phyloP scores from a whole-genome alignment of 2,888 invertebrate genomes.

The Nomada fucata region DNA sequence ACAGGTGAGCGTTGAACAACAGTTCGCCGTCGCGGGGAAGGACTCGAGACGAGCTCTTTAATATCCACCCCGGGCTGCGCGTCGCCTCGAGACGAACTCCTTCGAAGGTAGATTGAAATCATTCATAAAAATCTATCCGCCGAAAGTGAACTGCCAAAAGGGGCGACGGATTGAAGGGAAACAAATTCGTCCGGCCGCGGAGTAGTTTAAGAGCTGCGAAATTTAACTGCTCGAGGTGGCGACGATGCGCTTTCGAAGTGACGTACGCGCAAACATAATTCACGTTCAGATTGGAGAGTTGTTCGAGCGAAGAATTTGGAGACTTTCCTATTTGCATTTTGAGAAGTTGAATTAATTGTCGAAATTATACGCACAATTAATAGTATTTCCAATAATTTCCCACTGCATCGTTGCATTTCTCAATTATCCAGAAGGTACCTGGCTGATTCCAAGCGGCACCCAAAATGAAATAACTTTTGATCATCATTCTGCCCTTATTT shows the following conservation, averaged over 20 bases:
- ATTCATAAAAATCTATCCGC: slow-evolving; percentile 37
- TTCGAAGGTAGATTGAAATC: slow-evolving; percentile 32
- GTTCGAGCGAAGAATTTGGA: no score
- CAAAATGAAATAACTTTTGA: background rate
- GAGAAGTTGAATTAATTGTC: background rate
- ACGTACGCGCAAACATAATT: background rate
- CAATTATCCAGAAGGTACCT: no score
- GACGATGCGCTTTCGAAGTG: background rate
- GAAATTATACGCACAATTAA: background rate
- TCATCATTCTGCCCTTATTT: background rate
- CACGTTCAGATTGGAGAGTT: background rate
- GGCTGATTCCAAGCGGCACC: no score
- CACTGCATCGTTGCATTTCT: no score
- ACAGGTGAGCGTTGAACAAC: slow-evolving; percentile 33
- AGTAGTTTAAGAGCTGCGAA: background rate
- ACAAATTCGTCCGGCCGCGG: slow-evolving; percentile 11
- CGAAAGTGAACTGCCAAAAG: background rate
- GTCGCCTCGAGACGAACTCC: slow-evolving; percentile 19
- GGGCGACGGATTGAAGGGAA: background rate
- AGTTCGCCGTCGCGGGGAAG: slow-evolving; percentile 2
- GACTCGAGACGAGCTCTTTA: slow-evolving; percentile 35
- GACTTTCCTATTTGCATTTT: no score
- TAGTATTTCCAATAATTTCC: no score
- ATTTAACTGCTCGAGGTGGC: background rate
- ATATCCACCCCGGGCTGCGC: slow-evolving; percentile 22